A percentile compares a stretch with the other conserved stretches of the same genome.
These are phyloP conservation scores for Falco punctatus DNA, from an alignment of 2,113 vertebrate species.

Conservation along the genomic window DNA sequence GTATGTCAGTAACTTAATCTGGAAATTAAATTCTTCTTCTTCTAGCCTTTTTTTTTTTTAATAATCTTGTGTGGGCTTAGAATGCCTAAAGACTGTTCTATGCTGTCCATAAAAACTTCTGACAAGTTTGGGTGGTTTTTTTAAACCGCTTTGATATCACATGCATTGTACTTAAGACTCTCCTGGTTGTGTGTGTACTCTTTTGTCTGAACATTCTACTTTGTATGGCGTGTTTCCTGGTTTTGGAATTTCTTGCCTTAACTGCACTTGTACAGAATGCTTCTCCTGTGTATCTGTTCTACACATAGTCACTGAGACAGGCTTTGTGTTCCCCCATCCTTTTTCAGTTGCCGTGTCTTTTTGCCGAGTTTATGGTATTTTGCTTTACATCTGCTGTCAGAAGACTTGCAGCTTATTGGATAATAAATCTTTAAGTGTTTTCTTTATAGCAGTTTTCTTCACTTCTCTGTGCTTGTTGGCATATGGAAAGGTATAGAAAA, in stretches of 20 bases:
- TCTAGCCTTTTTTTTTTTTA: background rate
- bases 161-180: background rate
- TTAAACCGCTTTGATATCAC: rapidly evolving
- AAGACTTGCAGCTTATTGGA: background rate
- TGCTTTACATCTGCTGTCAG: background rate
- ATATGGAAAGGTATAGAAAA: background rate
- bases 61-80: background rate
- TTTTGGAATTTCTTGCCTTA: background rate
- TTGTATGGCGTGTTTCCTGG: background rate
- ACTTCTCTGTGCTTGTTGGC: background rate
- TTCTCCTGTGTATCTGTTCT: background rate
- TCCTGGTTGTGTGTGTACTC: background rate
- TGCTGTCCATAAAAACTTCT: background rate
- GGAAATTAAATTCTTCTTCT: background rate
- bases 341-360: background rate
- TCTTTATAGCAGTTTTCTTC: background rate
- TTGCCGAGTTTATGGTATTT: background rate
- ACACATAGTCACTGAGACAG: background rate
- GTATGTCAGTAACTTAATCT: conserved; percentile 67
- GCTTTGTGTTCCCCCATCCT: background rate
- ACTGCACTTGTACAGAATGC: background rate
- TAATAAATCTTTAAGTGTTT: background rate
- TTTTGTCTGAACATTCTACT: background rate
- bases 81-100: background rate
- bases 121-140: rapidly evolving